phyloP scores from a whole-genome alignment of 2,113 vertebrate species.

The Python bivittatus region DNA sequence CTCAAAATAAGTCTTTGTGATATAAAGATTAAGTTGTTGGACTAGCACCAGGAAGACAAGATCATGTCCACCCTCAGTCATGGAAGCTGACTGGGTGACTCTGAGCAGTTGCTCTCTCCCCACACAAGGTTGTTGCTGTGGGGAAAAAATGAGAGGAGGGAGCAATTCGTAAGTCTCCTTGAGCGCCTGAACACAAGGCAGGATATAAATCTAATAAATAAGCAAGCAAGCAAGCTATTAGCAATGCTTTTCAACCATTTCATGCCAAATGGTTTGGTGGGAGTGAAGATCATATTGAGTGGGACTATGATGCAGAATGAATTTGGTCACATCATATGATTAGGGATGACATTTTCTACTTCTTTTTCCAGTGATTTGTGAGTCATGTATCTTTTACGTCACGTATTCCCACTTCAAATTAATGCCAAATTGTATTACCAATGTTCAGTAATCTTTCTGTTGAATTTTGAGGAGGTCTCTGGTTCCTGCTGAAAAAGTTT shows the following conservation, averaged over 20 bases:
- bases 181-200: neutral
- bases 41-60: neutral
- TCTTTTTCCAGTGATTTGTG: neutral
- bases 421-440: neutral
- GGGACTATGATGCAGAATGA: neutral
- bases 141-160: neutral
- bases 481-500: neutral
- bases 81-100: neutral
- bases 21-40: neutral
- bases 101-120: neutral
- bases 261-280: neutral
- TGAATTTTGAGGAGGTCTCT: neutral
- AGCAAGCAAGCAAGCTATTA: neutral
- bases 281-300: neutral
- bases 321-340: neutral
- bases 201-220: neutral
- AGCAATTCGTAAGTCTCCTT: neutral
- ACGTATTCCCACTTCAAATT: neutral
- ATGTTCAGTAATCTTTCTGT: neutral
- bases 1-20: neutral
- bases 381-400: neutral
- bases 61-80: neutral
- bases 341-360: neutral
- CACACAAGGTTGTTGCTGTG: neutral
- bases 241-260: neutral